Evolutionary conservation across 2,888 invertebrate genomes (phyloP), one percentile per base, ranked within the genome.

Genomic region (Diaphora mendica): DNA sequence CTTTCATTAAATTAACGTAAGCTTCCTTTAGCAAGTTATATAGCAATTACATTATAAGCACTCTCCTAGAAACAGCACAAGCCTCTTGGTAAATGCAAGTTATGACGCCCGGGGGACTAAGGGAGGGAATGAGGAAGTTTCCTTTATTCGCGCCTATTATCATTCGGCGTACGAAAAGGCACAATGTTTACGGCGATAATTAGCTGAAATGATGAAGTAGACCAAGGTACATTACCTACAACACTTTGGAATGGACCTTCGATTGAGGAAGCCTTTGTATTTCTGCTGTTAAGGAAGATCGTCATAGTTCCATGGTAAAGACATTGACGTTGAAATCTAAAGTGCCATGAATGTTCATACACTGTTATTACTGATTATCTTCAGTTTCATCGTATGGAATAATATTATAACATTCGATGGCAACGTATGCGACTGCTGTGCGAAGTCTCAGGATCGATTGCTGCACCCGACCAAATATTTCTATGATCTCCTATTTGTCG

Each of bases 41-140:
- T 48, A 33, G 64, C 68, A 73, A 73, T 73, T 73, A 73, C 68
- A 69, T 69, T 73, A 73, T 48, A 51, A 64, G 72, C 64, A 62
- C 72, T 68, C 72, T 64, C 68, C 68, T 73, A 68, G 68, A 59
- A 64, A 42, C 48, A 44, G 48, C 64, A 48, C 64, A 68, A 62
- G 23, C 51, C 64, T 73, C 39, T 23, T 73, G 72, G 68, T 64
- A 69, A 73, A 64, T 73, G 72, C 64, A 64, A 64, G 64, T 64
- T 73, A 73, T 64, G 64, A 39, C 42, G 62, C 70, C 62, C 62
- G 5, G 23, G 70, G 30, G 70, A 42, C 30, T 17, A 17, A 62
- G 62, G 30, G 42, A 39, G 70, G 44, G 59, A 69, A 70, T 44
- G 30, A 26, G 59, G 70, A 39, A 39, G 59, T 42, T 70, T 70